Base-by-base conservation (phyloP, 2,888 invertebrate genomes). In the Pyrochroa serraticornis region DNA sequence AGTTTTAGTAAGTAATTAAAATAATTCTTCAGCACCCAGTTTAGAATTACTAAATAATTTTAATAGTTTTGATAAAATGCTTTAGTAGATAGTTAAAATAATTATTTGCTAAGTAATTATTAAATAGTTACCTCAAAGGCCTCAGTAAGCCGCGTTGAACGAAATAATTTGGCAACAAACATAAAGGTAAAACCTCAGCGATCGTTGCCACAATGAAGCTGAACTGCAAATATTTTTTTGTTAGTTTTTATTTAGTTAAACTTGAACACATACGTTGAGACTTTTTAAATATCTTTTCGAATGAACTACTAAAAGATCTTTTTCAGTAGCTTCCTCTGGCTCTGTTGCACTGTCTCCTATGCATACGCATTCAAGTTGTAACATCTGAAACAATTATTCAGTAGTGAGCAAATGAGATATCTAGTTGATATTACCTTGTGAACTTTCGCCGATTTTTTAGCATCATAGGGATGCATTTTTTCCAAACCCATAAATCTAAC, bases 381-480 rank as follows among this genome's bases (percentile, higher is more conserved):
- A 76, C 64, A 64, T 68, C 72, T 73, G 7, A 57, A 63, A 67
- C 22, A 43, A 7, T 53, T 42, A 6, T 30, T 8, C 32, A 51
- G 22, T 37, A 54, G 58, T 39, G 13, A 30, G 34, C 9, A 49
- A 37, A 63, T 37, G 52, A 47, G 34, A 51, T 38, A 42, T 35
- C 49, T n/a, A 14, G 48, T 14, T 9, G 22, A 36, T 45, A 32
- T 41, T 77, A 89, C 89, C 81, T 85, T 80, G 68, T 87, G 84
- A 64, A 95, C 86, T 72, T 89, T 86, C 59, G 87, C 87, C 88
- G 95, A 95, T 82, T 95, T 95, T 63, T 86, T 85, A 0, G 94
- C 86, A 82, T 95, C 95, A 76, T 95, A 95, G 0, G 93, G 88
- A 80, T 95, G 95, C 7, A 92, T 81, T 75, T 87, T 91, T 76